These are phyloP conservation scores for Phoxinus phoxinus DNA, from an alignment of 2,113 vertebrate species.

Conservation along the genomic window DNA sequence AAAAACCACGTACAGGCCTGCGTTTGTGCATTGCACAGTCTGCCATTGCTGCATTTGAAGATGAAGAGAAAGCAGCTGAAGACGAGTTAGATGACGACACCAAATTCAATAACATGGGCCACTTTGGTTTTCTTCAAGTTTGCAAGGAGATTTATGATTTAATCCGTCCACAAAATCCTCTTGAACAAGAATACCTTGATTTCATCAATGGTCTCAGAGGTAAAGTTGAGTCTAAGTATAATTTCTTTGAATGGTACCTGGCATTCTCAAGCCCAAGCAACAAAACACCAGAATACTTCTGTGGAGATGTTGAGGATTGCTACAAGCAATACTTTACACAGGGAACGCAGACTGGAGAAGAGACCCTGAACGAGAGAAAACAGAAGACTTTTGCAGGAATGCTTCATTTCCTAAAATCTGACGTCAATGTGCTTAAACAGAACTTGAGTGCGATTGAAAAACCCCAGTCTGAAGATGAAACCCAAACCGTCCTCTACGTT, in stretches of 20 bases:
- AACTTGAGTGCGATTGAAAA: background rate
- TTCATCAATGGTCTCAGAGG: background rate
- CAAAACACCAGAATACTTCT: background rate
- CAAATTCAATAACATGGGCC: background rate
- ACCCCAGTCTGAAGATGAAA: background rate
- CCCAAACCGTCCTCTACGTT: constrained; percentile 40
- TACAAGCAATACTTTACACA: background rate
- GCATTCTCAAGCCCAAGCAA: background rate
- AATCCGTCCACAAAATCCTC: background rate
- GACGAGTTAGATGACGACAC: background rate
- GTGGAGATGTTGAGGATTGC: background rate
- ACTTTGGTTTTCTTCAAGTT: background rate
- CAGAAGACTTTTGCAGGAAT: background rate
- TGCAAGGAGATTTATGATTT: background rate
- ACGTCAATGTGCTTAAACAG: background rate
- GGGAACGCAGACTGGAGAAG: background rate
- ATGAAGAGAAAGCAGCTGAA: background rate
- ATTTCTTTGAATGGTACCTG: background rate
- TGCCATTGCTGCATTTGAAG: background rate
- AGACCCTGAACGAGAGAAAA: background rate
- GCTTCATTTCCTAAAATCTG: background rate
- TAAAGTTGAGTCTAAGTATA: background rate
- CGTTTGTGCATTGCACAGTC: background rate
- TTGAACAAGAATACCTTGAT: background rate
- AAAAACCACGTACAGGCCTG: fast-evolving